These are phyloP conservation scores for Porphyrio hochstetteri DNA, from an alignment of 2,113 vertebrate genomes.

Conservation along the genomic window DNA sequence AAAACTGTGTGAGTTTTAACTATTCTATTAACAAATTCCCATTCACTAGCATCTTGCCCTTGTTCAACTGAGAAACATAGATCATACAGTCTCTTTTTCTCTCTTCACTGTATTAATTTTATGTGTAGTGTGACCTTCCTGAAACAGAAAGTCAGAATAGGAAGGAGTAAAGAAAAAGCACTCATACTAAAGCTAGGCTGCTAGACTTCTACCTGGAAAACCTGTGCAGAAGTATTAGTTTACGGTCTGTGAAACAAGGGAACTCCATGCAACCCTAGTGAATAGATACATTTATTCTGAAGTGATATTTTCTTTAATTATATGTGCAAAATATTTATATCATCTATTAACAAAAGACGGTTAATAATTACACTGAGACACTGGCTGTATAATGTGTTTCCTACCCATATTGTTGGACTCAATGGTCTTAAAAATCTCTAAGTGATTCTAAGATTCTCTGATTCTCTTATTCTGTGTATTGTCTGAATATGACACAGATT, in stretches of 20 bases:
- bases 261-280: rapidly evolving
- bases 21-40: neutral
- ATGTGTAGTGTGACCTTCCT: neutral
- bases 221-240: neutral
- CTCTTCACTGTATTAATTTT: neutral
- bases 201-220: neutral
- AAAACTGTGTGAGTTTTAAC: neutral
- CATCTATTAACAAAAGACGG: neutral
- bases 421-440: no score
- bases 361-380: neutral
- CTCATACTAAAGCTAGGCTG: neutral
- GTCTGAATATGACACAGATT: neutral
- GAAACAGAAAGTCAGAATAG: neutral
- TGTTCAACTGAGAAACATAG: neutral
- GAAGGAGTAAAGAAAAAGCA: neutral
- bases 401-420: no score
- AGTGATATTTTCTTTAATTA: neutral
- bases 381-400: neutral
- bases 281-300: neutral
- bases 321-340: neutral
- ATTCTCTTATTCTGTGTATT: neutral
- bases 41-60: neutral
- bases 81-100: neutral
- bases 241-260: neutral
- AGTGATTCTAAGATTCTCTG: no score